phyloP scores from a whole-genome alignment of 2,113 vertebrate genomes.

The Donacobius atricapilla region DNA sequence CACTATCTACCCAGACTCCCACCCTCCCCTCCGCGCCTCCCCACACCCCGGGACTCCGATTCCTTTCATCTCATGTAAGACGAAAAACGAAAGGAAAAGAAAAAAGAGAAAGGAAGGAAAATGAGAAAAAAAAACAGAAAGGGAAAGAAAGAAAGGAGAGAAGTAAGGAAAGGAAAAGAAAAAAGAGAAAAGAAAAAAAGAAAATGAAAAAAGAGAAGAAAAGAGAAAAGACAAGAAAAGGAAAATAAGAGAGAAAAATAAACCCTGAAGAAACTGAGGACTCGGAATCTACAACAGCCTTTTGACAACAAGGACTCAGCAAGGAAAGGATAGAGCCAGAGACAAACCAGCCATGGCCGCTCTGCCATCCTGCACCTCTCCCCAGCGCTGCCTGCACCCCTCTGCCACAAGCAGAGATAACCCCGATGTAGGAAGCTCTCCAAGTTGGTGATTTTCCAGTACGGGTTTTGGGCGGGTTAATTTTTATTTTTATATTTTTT shows the following conservation, averaged over 20 bases:
- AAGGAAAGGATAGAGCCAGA: constrained; percentile 60
- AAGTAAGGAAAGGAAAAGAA: not conserved
- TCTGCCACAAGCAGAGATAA: not conserved
- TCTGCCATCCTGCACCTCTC: not conserved
- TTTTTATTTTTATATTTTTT: not conserved
- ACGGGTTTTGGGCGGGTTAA: not conserved
- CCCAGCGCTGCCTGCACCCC: fast-evolving
- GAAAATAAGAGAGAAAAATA: not conserved
- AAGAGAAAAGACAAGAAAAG: not conserved
- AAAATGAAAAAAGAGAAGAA: not conserved
- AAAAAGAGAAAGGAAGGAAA: constrained; percentile 26
- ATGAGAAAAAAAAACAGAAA: not conserved
- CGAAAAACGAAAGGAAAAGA: constrained; percentile 60
- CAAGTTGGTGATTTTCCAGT: constrained; percentile 4
- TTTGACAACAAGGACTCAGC: constrained; percentile 55
- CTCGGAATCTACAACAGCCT: constrained; percentile 76
- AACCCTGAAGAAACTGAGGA: constrained; percentile 77
- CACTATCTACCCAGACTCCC: constrained; percentile 60
- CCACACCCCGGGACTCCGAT: constrained; percentile 65
- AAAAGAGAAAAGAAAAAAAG: not conserved
- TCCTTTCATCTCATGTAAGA: constrained; percentile 80
- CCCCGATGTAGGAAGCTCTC: not conserved
- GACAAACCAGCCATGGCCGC: not conserved
- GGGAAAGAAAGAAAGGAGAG: not conserved
- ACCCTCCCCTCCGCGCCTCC: constrained; percentile 74